Evolutionary conservation across 2,113 vertebrate genomes (phyloP), one percentile per base, ranked within the genome.

Genomic region (Cepphus grylle): DNA sequence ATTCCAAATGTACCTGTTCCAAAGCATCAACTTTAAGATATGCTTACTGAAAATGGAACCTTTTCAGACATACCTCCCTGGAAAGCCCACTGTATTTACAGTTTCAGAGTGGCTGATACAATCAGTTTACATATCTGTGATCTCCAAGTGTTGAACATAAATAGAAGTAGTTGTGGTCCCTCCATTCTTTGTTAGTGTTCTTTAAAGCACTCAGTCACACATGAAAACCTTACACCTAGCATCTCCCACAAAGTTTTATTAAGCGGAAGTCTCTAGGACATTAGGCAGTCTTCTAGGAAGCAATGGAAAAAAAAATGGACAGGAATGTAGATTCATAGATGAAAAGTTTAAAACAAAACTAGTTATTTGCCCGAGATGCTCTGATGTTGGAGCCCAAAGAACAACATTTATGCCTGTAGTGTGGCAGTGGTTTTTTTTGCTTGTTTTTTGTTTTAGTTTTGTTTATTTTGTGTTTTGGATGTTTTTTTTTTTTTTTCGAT

Each of bases 391-490:
- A 58, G n/a, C 17, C 47, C n/a, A 15, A 92, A 88, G 21, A 49
- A 65, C 3, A 4, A 19, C 2, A 0, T 4, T 50, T 32, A 26
- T 4, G 23, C n/a, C 26, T 45, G 34, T 15, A 5, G 7, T 6
- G 14, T 1, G 36, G 10, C 18, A 16, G 7, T 19, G 15, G 0
- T 3, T 9, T 32, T 73, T 73, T 63, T 15, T 4, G 34, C 6
- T n/a, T 30, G 34, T 14, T 66, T 66, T 40, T 63, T 38, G 36
- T 36, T 59, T 21, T 23, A 14, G 21, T 32, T 16, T 53, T 52
- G 49, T 43, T 30, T 34, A 9, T 58, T 58, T 34, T 20, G 53
- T 61, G 3, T 43, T 58, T 40, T 40, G 18, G 8, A 4, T 6
- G n/a, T 12, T 27, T 32, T 1, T 10, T 34, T 19, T 15, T 49